Conservation (phyloP, 2,797 vertebrate genomes). For the Sebastes umbrosus region DNA sequence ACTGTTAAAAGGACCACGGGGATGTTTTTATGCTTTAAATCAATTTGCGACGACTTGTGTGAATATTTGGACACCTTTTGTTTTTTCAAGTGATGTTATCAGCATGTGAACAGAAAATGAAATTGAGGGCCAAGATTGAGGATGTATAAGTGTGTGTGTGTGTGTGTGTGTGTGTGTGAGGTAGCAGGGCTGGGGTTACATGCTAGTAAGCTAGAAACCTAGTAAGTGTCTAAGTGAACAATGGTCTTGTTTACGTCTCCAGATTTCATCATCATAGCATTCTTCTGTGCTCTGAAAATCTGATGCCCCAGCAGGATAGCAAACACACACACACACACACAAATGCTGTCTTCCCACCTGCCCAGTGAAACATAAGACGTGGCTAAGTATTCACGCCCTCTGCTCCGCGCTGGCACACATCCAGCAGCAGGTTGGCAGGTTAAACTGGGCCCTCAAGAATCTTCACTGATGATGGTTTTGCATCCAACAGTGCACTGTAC, state of each 20-base stretch:
- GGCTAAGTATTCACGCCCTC: slow-evolving; percentile 12
- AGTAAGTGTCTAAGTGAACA: background rate
- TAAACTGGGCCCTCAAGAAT: slow-evolving; percentile 5
- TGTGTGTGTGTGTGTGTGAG: too few relatives aligned
- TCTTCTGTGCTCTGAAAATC: background rate
- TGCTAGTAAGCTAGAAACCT: background rate
- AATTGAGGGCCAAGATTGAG: background rate
- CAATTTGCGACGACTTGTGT: background rate
- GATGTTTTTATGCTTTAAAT: background rate
- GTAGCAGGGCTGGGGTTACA: background rate
- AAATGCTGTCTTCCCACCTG: slow-evolving; percentile 25
- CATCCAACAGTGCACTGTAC: background rate
- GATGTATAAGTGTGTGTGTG: too few relatives aligned
- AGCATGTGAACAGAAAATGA: background rate
- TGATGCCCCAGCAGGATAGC: background rate
- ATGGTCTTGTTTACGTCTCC: background rate
- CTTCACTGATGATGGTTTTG: background rate
- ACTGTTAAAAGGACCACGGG: background rate
- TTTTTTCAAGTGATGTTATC: background rate
- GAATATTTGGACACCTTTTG: background rate
- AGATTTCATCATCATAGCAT: background rate
- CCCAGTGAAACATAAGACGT: slow-evolving; percentile 29
- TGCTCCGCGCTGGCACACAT: background rate
- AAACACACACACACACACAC: too few relatives aligned
- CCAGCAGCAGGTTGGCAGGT: slow-evolving; percentile 24